A percentile compares a stretch with the other conserved stretches of the same genome.
Evolutionary conservation across 2,888 invertebrate species (phyloP).

Genomic region (Muscina levida): DNA sequence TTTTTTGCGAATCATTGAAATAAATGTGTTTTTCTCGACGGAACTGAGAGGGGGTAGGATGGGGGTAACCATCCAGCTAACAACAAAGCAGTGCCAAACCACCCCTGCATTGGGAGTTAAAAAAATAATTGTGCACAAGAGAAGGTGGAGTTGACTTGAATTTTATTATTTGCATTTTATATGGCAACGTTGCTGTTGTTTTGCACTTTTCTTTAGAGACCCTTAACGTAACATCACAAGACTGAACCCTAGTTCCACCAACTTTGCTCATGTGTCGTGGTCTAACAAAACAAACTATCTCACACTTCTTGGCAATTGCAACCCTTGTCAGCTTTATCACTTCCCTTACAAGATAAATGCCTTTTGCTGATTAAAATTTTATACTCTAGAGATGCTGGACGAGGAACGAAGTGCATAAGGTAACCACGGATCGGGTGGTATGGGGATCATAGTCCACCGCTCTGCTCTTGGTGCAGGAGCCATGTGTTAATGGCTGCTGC

Average conservation of each 20-base stretch:
- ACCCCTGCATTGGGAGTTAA: conserved; percentile 44
- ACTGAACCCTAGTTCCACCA: conserved; percentile 51
- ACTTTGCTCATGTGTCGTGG: neutral
- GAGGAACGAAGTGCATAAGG: conserved; percentile 34
- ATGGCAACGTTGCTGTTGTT: conserved; percentile 28
- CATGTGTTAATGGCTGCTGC: conserved; percentile 45
- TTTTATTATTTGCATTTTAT: conserved; percentile 49
- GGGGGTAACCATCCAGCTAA: too few relatives aligned
- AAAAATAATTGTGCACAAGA: neutral
- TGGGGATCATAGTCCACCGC: neutral
- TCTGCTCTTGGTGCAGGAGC: neutral
- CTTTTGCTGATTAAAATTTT: conserved; percentile 76
- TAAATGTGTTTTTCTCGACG: conserved; percentile 70
- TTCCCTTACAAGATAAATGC: conserved; percentile 75
- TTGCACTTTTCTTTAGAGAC: conserved; percentile 73
- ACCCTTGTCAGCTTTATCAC: neutral
- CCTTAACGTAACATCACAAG: conserved; percentile 69
- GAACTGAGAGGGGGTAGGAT: too few relatives aligned
- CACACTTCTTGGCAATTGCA: neutral
- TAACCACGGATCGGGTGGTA: neutral
- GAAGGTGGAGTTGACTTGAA: conserved; percentile 49
- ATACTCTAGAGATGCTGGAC: conserved; percentile 41
- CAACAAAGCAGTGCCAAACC: conserved; percentile 66
- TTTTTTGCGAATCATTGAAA: conserved; percentile 72
- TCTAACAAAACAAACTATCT: conserved; percentile 4